Evolutionary conservation across 53 echinoderm and acorn worm genomes (phyloP).

Genomic region (Actinopyga echinites): DNA sequence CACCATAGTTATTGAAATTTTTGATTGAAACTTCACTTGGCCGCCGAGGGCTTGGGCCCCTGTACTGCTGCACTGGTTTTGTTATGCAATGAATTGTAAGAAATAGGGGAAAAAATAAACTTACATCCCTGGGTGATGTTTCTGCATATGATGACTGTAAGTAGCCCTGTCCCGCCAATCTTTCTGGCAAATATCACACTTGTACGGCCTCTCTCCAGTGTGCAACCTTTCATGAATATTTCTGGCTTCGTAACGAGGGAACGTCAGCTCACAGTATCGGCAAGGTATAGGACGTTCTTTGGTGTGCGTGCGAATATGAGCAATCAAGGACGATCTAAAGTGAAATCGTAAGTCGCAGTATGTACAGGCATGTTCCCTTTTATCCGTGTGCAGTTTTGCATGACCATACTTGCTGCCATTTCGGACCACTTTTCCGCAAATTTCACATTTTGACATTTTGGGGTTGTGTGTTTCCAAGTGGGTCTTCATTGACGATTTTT

Average conservation of each 20-base stretch:
- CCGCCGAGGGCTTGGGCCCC: too few species aligned
- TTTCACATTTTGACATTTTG: constrained; percentile 5
- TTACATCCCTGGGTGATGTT: constrained; percentile 18
- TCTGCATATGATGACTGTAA: constrained; percentile 36
- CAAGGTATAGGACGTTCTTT: constrained; percentile 12
- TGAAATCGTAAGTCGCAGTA: background rate
- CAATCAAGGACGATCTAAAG: background rate
- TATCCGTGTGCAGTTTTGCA: background rate
- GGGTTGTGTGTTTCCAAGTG: background rate
- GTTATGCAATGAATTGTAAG: background rate
- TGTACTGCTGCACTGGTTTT: too few species aligned
- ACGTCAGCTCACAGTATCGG: constrained; percentile 23
- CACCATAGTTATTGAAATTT: too few species aligned
- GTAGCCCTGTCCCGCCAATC: constrained; percentile 26
- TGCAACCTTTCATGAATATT: constrained; percentile 24
- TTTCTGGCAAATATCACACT: constrained; percentile 16
- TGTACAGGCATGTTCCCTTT: constrained; percentile 5
- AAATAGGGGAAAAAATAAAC: constrained; percentile 16
- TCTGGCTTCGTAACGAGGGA: constrained; percentile 13
- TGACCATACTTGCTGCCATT: background rate
- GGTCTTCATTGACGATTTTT: background rate
- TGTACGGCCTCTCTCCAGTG: constrained; percentile 26
- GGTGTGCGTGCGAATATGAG: constrained; percentile 14
- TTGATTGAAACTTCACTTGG: too few species aligned
- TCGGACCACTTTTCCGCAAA: constrained; percentile 8